Evolutionary conservation across 2,797 vertebrate species (phyloP).

Genomic region (Notolepis coatsorum): DNA sequence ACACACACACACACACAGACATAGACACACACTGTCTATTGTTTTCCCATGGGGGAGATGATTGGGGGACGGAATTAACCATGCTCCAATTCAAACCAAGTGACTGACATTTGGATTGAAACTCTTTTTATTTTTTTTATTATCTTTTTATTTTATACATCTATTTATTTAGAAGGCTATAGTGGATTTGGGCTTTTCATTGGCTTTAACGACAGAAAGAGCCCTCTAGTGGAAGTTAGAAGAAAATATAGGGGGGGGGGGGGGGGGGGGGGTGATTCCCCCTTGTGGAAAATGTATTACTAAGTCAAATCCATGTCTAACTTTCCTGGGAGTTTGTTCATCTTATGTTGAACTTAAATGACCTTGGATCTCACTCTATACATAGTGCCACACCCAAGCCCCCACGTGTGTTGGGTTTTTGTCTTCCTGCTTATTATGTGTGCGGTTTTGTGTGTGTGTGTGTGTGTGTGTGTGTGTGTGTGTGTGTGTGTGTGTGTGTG

Average conservation of each 20-base stretch:
- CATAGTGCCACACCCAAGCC: constrained; percentile 19
- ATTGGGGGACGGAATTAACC: too few relatives aligned
- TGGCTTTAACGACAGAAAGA: background rate
- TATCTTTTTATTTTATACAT: too few relatives aligned
- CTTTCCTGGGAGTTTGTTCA: background rate
- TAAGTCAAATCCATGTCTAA: background rate
- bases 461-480: constrained; percentile 40
- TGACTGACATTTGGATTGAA: too few relatives aligned
- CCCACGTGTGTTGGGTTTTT: constrained; percentile 61
- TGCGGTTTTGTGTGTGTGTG: constrained; percentile 15
- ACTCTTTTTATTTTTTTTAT: too few relatives aligned
- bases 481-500: constrained; percentile 23
- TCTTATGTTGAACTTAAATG: background rate
- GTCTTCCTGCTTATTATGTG: constrained; percentile 46
- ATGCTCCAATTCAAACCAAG: too few relatives aligned
- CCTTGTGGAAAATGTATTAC: constrained; percentile 4
- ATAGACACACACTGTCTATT: background rate
- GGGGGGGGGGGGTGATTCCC: too few relatives aligned
- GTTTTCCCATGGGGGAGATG: too few relatives aligned
- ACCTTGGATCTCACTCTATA: constrained; percentile 17
- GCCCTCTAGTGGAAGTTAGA: background rate
- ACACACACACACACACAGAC: background rate
- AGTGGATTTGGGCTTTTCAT: too few relatives aligned
- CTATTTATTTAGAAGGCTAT: too few relatives aligned
- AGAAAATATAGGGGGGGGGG: too few relatives aligned